Evolutionary conservation across 2,888 invertebrate genomes (phyloP), one percentile per base, ranked within the genome.

Genomic region (Cephus nigrinus): DNA sequence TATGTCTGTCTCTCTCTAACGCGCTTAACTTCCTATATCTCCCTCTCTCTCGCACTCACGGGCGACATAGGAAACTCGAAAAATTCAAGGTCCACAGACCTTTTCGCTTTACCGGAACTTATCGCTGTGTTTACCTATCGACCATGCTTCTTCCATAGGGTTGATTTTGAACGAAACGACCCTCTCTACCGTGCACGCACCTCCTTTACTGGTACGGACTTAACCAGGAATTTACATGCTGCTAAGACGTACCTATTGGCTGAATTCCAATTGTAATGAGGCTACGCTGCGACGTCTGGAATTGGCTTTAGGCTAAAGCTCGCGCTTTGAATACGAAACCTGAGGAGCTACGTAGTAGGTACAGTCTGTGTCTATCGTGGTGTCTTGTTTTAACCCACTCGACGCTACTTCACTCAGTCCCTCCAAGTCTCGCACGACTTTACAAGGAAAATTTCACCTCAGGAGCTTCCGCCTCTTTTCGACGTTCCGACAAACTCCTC

Each of bases 211-310:
- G 55, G 55, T 55, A 55, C 55, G 9, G 55, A 23, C 55, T 23
- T 55, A 55, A 23, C 74, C 34, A 32, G 74, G 73, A 36, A 79
- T 79, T 71, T 75, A 73, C 40, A 36, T 32, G 34, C 33, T 69
- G 15, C 71, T 72, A 32, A 78, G 72, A 73, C 72, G 73, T 69
- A 31, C 31, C 31, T 31, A 82, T 81, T 82, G 82, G 79, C 82
- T 78, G 76, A 74, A 81, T 83, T 81, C 79, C 82, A 82, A 83
- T 83, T 80, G 83, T 82, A 82, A 82, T 79, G 83, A 83, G 81
- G 80, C 79, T 76, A 81, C 80, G 55, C 55, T 55, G 77, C 78
- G 80, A 73, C 80, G 80, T 80, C 78, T 80, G 76, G 82, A 78
- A 78, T 82, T 71, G 77, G 79, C 80, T 80, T 80, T 75, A 55